Percentiles rank a stretch among this genome's conserved stretches.
Conservation (phyloP, 23 tunicate species). For the Halocynthia roretzi region DNA sequence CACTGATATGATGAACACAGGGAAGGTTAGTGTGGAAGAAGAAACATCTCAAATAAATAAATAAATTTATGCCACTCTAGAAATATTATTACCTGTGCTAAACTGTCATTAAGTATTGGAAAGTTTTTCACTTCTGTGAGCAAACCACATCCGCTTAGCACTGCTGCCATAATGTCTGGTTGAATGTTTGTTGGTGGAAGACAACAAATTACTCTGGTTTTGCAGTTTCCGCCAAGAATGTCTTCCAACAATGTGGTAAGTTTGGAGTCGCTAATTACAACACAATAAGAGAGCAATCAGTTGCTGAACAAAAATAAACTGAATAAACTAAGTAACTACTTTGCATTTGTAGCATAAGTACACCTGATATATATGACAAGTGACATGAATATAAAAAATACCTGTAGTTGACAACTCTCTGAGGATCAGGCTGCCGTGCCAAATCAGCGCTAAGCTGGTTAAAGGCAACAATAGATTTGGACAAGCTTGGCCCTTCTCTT, state of each 20-base stretch:
- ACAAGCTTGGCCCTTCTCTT: slow-evolving; percentile 75
- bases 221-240: slow-evolving; percentile 91
- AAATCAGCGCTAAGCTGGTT: slow-evolving; percentile 77
- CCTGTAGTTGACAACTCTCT: slow-evolving; percentile 86
- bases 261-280: slow-evolving; percentile 75
- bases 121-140: slow-evolving; percentile 78
- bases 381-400: slow-evolving; percentile 1
- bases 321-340: no score
- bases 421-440: slow-evolving; percentile 84
- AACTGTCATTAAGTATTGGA: slow-evolving; percentile 86
- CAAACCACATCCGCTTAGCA: slow-evolving; percentile 86
- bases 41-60: neutral
- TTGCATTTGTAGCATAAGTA: no score
- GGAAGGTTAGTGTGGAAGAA: no score
- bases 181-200: slow-evolving; percentile 40
- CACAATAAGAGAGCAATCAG: no score
- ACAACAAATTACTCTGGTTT: slow-evolving; percentile 89
- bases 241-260: slow-evolving; percentile 77
- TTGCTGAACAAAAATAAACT: no score
- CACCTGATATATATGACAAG: neutral
- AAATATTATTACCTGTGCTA: slow-evolving; percentile 62
- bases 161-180: slow-evolving; percentile 58
- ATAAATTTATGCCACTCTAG: neutral
- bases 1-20: neutral
- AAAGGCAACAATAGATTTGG: slow-evolving; percentile 72